Evolutionary conservation across 1,140 invertebrate species (phyloP).

Genomic region (Phymastichus coffea): DNA sequence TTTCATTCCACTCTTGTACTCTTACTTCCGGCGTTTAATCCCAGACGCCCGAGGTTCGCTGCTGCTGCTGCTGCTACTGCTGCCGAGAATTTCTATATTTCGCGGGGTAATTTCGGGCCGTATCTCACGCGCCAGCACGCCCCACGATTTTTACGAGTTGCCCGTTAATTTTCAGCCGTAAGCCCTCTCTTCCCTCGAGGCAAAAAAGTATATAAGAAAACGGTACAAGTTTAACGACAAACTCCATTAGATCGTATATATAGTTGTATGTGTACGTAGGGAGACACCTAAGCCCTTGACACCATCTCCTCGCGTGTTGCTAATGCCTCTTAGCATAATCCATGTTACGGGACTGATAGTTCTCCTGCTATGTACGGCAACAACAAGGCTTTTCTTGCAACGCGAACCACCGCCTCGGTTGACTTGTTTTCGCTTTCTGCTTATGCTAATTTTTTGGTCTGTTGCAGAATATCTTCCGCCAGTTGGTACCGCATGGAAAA

Average conservation of each 20-base stretch:
- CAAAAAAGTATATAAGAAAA: neutral
- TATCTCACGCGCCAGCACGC: neutral
- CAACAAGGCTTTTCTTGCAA: neutral
- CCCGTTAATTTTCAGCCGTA: neutral
- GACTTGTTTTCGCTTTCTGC: neutral
- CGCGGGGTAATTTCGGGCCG: neutral
- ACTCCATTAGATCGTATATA: neutral
- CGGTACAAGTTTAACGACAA: neutral
- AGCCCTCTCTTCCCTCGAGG: neutral
- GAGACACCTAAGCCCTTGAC: slow-evolving; percentile 6
- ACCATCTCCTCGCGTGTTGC: slow-evolving; percentile 17
- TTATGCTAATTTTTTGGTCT: neutral
- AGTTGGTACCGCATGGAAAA: no score
- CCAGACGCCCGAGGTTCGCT: no score
- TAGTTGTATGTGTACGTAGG: neutral
- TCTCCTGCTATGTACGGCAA: no score
- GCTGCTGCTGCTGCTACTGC: no score
- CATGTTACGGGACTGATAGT: slow-evolving; percentile 13
- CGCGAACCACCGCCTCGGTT: neutral
- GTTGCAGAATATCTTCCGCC: no score
- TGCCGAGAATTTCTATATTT: neutral
- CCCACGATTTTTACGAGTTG: neutral
- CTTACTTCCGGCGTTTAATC: no score
- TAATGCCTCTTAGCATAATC: slow-evolving; percentile 24
- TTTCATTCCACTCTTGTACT: no score